These are phyloP conservation scores for Fragum whitleyi DNA, from an alignment of 2,888 invertebrate species.

Conservation along the genomic window DNA sequence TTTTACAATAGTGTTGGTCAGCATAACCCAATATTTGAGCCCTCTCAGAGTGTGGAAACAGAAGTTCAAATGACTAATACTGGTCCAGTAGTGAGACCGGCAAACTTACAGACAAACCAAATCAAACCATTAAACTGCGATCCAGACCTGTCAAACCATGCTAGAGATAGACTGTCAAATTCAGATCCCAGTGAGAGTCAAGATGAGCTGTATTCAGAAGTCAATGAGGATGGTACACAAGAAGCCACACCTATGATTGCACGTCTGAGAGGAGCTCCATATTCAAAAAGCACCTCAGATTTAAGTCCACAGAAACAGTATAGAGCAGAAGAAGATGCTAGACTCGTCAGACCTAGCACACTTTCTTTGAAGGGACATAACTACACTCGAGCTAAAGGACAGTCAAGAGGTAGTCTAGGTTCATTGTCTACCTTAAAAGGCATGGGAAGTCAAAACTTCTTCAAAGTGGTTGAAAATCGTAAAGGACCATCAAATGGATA, in stretches of 20 bases:
- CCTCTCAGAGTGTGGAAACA: slow-evolving; percentile 70
- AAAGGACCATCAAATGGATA: slow-evolving; percentile 43
- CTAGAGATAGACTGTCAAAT: slow-evolving; percentile 10
- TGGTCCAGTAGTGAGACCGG: slow-evolving; percentile 67
- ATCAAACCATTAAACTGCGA: slow-evolving; percentile 31
- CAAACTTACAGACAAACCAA: slow-evolving; percentile 58
- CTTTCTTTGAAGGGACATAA: slow-evolving; percentile 78
- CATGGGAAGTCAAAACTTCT: slow-evolving; percentile 40
- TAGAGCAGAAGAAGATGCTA: slow-evolving; percentile 54
- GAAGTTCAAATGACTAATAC: slow-evolving; percentile 79
- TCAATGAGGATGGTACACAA: not conserved
- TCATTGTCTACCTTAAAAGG: slow-evolving; percentile 46
- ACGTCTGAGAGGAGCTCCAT: slow-evolving; percentile 65
- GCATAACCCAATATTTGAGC: slow-evolving; percentile 61
- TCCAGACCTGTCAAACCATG: slow-evolving; percentile 22
- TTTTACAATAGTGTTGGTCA: slow-evolving; percentile 58
- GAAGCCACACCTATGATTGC: slow-evolving; percentile 45
- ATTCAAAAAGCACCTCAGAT: slow-evolving; percentile 77
- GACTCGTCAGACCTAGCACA: slow-evolving; percentile 72
- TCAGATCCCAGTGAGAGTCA: not conserved
- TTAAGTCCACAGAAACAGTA: slow-evolving; percentile 68
- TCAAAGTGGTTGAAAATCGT: slow-evolving; percentile 34
- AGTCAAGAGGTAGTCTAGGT: slow-evolving; percentile 51
- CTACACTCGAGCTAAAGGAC: slow-evolving; percentile 58
- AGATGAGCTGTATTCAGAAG: not conserved